Conservation (phyloP, 2,888 invertebrate species). For the Melikaiella ostensackeni region DNA sequence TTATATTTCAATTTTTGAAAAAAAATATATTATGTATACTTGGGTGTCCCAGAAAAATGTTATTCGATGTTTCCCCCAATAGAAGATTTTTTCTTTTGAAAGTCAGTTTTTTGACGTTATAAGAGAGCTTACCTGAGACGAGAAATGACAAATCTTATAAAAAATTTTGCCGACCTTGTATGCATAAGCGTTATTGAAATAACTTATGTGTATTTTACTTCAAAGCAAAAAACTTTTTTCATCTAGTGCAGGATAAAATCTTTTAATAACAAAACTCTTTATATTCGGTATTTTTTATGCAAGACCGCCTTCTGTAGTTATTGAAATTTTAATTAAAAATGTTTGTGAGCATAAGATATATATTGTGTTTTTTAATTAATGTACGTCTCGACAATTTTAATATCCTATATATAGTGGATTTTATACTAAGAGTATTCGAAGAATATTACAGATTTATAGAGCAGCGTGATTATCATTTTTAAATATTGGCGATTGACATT, state of each 20-base stretch:
- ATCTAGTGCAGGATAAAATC: slow-evolving; percentile 22
- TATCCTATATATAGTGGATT: not conserved
- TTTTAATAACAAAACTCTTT: slow-evolving; percentile 27
- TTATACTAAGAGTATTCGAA: not conserved
- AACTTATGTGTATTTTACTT: slow-evolving; percentile 32
- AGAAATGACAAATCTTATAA: not conserved
- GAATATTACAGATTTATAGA: not conserved
- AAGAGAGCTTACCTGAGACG: not conserved
- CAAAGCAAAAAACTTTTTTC: slow-evolving; percentile 28
- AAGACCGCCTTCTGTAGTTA: not conserved
- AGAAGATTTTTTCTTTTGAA: no score
- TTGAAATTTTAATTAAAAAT: slow-evolving; percentile 34
- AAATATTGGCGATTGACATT: not conserved
- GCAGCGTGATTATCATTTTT: not conserved
- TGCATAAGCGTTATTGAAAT: slow-evolving; percentile 27
- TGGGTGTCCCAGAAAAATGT: no score
- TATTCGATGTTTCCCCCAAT: no score
- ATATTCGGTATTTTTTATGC: slow-evolving; percentile 6
- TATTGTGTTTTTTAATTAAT: slow-evolving; percentile 29
- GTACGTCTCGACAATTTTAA: not conserved
- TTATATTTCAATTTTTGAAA: no score
- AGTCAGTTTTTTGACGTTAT: not conserved
- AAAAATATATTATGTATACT: no score
- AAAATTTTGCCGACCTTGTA: slow-evolving; percentile 1
- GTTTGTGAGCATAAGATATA: slow-evolving; percentile 2